phyloP scores from a whole-genome alignment of 2,888 invertebrate genomes.

The Uropetala carovei region DNA sequence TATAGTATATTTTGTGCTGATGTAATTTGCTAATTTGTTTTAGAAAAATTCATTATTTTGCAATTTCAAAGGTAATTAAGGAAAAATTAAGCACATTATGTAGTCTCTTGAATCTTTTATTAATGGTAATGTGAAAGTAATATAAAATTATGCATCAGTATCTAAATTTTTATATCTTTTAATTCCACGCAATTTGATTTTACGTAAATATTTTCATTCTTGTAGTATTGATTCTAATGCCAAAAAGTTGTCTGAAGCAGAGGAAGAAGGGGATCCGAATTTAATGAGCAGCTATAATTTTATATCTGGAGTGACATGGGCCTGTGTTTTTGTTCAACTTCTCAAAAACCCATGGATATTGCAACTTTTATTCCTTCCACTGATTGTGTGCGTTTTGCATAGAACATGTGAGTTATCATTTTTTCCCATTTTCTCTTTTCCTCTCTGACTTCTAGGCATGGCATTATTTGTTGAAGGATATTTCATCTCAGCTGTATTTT shows the following conservation, averaged over 20 bases:
- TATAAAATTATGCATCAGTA: no score
- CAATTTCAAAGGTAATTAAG: no score
- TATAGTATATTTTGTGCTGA: no score
- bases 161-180: no score
- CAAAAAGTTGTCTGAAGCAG: not conserved
- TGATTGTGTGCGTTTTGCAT: slow-evolving; percentile 83
- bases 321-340: slow-evolving; percentile 88
- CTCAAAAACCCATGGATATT: slow-evolving; percentile 92
- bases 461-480: not conserved
- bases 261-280: not conserved
- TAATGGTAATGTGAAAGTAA: no score
- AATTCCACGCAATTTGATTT: no score
- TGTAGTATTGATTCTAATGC: not conserved
- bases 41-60: no score
- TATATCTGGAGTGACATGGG: slow-evolving; percentile 82
- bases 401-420: slow-evolving; percentile 74
- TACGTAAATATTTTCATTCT: not conserved
- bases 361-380: slow-evolving; percentile 86
- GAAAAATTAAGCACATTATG: no score
- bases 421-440: slow-evolving; percentile 77
- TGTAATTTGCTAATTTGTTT: no score
- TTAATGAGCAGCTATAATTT: slow-evolving; percentile 23
- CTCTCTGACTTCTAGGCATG: slow-evolving; percentile 70
- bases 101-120: no score
- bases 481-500: not conserved